These are phyloP conservation scores for Cariama cristata DNA, from an alignment of 2,113 vertebrate genomes.

Conservation along the genomic window DNA sequence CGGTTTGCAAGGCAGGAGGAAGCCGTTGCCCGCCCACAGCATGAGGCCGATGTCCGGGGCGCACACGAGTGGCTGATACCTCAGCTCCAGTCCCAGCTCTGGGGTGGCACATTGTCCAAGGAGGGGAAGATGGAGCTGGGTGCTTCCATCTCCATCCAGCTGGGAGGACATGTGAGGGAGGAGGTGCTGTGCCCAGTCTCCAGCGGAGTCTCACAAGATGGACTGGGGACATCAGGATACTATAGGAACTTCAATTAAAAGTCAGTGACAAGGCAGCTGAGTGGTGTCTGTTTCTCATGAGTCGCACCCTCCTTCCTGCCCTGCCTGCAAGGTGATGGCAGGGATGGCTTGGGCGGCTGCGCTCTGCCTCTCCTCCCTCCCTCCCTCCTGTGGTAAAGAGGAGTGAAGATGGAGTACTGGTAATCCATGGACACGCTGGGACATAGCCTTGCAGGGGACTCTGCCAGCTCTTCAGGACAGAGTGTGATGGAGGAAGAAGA, in stretches of 20 bases:
- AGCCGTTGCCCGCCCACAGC: accelerated
- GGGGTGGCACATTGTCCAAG: not conserved
- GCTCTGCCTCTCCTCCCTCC: not conserved
- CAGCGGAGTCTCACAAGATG: not conserved
- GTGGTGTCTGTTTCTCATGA: not conserved
- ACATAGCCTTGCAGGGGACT: not conserved
- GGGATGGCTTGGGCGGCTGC: too few species aligned
- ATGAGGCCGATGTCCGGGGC: accelerated
- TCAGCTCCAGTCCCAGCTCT: not conserved
- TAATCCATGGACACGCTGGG: not conserved
- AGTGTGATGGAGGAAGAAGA: not conserved
- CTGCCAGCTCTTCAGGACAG: not conserved
- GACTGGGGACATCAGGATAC: not conserved
- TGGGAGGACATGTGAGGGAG: accelerated
- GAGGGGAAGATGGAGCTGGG: not conserved
- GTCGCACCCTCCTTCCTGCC: not conserved
- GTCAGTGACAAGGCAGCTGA: not conserved
- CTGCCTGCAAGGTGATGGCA: not conserved
- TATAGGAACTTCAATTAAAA: not conserved
- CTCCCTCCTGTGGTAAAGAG: not conserved
- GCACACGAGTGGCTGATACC: not conserved
- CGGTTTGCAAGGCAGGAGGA: not conserved
- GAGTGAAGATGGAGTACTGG: not conserved
- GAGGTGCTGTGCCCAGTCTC: not conserved
- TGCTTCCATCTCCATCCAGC: not conserved